Percentiles rank a stretch among this genome's conserved stretches.
These are phyloP conservation scores for Pimpla rufipes DNA, from an alignment of 2,888 invertebrate species.

Conservation along the genomic window DNA sequence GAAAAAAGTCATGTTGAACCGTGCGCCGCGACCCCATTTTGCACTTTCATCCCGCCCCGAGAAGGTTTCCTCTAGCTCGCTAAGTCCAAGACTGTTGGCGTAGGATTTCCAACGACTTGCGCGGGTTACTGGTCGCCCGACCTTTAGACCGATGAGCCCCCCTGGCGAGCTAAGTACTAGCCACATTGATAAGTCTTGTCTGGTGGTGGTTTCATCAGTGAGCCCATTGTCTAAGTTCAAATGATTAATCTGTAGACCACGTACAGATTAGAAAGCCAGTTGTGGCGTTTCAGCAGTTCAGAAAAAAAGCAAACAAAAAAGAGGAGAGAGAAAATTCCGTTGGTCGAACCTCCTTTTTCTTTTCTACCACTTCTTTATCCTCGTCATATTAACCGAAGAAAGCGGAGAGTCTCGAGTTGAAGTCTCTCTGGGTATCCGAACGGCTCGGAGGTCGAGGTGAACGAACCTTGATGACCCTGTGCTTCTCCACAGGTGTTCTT, in stretches of 20 bases:
- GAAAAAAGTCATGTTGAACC: constrained; percentile 59
- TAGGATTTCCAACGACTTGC: constrained; percentile 1
- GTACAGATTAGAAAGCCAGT: constrained; percentile 24
- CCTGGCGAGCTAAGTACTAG: constrained; percentile 44
- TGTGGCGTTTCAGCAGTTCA: constrained; percentile 3
- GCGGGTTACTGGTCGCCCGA: neutral
- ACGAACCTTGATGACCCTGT: constrained; percentile 64
- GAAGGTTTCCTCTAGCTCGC: neutral
- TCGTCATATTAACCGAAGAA: constrained; percentile 46
- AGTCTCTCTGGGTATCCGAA: constrained; percentile 52
- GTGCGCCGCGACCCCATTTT: constrained; percentile 38
- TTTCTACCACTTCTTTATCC: constrained; percentile 15
- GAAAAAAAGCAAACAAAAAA: neutral
- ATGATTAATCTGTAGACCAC: constrained; percentile 29
- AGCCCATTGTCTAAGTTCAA: constrained; percentile 19
- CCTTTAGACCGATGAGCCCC: neutral
- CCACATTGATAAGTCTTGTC: constrained; percentile 41
- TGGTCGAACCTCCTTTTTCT: constrained; percentile 37
- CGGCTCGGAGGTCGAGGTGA: constrained; percentile 63
- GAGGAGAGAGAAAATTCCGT: constrained; percentile 15
- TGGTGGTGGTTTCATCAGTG: constrained; percentile 19
- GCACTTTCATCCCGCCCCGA: neutral
- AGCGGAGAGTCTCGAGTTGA: constrained; percentile 42
- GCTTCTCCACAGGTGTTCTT: constrained; percentile 66
- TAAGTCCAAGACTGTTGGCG: neutral